These are phyloP conservation scores for Aspidapion aeneum DNA, from an alignment of 2,888 invertebrate genomes.

Conservation along the genomic window DNA sequence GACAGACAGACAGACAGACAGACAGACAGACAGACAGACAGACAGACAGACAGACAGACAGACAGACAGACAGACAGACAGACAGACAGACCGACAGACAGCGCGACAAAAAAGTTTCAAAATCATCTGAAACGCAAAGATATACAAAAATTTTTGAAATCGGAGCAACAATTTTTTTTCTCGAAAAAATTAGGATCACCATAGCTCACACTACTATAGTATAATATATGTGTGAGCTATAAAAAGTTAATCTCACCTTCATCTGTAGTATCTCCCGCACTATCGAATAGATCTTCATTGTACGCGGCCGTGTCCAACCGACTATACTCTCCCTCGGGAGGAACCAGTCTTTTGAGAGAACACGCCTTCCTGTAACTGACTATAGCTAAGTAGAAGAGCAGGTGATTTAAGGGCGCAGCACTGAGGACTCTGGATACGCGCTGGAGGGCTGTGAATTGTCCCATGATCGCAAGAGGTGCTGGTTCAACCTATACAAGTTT, in stretches of 20 bases:
- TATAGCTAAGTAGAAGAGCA: slow-evolving; percentile 85
- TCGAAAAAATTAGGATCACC: too few species aligned
- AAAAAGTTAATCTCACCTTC: slow-evolving; percentile 69
- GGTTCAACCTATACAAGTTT: slow-evolving; percentile 51
- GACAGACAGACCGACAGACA: too few species aligned
- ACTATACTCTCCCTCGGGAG: slow-evolving; percentile 79
- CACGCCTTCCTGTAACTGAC: slow-evolving; percentile 90
- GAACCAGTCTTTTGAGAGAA: slow-evolving; percentile 76
- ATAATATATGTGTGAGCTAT: too few species aligned
- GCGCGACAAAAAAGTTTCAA: too few species aligned
- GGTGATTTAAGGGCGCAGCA: slow-evolving; percentile 71
- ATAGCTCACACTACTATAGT: too few species aligned
- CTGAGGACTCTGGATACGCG: slow-evolving; percentile 67
- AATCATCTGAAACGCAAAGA: too few species aligned
- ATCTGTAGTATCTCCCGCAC: slow-evolving; percentile 85
- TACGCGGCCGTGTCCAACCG: slow-evolving; percentile 94
- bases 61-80: too few species aligned
- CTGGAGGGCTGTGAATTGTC: slow-evolving; percentile 64
- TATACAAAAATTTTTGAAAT: too few species aligned
- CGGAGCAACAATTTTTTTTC: too few species aligned
- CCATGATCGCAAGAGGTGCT: slow-evolving; percentile 61
- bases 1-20: too few species aligned
- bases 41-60: too few species aligned
- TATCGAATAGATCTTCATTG: slow-evolving; percentile 92
- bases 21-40: too few species aligned